Evolutionary conservation across 2,113 vertebrate genomes (phyloP), one percentile per base, ranked within the genome.

Genomic region (Macquaria australasica): DNA sequence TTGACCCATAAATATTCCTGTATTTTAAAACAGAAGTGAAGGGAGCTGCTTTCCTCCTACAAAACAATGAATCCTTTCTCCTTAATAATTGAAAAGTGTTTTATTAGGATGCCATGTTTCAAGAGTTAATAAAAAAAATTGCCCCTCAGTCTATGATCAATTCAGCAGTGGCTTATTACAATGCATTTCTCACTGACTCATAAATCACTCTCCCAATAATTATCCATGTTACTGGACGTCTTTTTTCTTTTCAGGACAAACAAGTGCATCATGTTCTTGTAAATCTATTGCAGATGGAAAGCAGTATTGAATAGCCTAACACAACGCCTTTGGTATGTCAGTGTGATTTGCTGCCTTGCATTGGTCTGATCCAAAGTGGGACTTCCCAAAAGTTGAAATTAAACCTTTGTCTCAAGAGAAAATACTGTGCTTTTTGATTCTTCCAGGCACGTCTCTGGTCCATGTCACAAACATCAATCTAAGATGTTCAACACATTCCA

Each of bases 251-350:
- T 72, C n/a, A 50, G 25, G 11, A 79, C 59, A 76, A 88, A 87
- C 69, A 79, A 74, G 58, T 75, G 58, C 68, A 85, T 80, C 55
- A 39, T 73, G n/a, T 70, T 71, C 21, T 12, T 68, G 66, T 50
- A 77, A 89, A 92, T 89, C 21, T 37, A 5, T 72, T 87, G 43
- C 82, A 90, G 82, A 89, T 90, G 84, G 73, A 68, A 56, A 51
- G 11, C 71, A 64, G 28, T 28, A 66, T 21, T 53, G 55, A 87
- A 82, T 4, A 31, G 1, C 15, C 73, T 50, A 88, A 89, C 71
- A 80, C 45, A 72, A 88, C 41, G 53, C 41, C 63, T 73, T 69
- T 21, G 60, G 62, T 74, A 63, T 62, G 79, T 72, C 56, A 77
- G 23, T 79, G 11, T 53, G 58, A 70, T 79, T n/a, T 83, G 43